Conservation (phyloP, 2,113 vertebrate species). For the Malaclemys terrapin region DNA sequence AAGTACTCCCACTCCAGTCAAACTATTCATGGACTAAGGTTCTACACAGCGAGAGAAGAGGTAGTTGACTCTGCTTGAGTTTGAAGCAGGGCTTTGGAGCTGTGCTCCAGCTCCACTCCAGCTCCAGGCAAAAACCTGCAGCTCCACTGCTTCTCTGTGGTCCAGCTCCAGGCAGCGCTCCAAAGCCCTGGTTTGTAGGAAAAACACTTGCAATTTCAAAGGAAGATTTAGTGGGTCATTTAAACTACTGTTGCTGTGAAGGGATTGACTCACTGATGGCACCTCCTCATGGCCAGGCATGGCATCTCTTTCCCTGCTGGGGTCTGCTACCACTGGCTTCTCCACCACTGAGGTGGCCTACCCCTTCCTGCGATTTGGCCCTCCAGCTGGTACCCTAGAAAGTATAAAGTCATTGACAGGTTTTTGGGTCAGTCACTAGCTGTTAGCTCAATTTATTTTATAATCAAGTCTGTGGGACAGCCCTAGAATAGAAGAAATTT, state of each 20-base stretch:
- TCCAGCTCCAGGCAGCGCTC: no score
- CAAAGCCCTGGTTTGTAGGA: neutral
- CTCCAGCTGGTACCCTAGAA: neutral
- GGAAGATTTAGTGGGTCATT: neutral
- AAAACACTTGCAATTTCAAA: rapidly evolving
- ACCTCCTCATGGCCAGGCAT: neutral
- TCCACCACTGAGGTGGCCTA: neutral
- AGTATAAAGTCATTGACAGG: neutral
- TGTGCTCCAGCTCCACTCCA: no score
- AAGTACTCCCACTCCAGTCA: neutral
- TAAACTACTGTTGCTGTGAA: neutral
- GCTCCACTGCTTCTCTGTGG: no score
- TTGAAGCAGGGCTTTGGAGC: no score
- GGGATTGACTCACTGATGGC: neutral
- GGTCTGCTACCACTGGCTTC: neutral
- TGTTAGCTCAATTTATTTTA: neutral
- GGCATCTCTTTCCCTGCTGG: neutral
- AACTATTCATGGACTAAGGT: neutral
- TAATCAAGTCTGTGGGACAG: neutral
- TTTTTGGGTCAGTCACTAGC: slow-evolving; percentile 29
- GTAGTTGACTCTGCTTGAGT: neutral
- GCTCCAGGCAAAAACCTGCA: no score
- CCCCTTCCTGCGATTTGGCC: neutral
- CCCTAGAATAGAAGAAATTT: slow-evolving; percentile 18
- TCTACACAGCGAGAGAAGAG: neutral